Conservation (phyloP, 2,113 vertebrate genomes). For the cattle (Bos taurus) region ARS-UCD2.0 NC_037332.1:25720501-25721000, state of each 20-base stretch:
- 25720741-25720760: constrained; percentile 9
- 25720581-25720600: constrained; percentile 60
- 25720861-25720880: constrained; percentile 68
- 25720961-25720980: constrained; percentile 70
- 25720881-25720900: constrained; percentile 48
- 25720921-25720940: constrained; percentile 73
- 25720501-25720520: not conserved
- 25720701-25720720: not conserved
- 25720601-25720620: constrained; percentile 29
- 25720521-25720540: not conserved
- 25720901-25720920: not conserved
- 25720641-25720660: not conserved
- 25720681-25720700: not conserved
- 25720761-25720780: not conserved
- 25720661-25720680: not conserved
- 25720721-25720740: not conserved
- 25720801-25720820: constrained; percentile 40
- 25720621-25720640: constrained; percentile 40
- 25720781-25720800: not conserved
- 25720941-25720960: constrained; percentile 74
- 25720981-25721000: constrained; percentile 45
- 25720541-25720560: not conserved
- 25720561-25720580: constrained; percentile 24
- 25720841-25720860: constrained; percentile 52
- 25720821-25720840: constrained; percentile 66